Base-by-base conservation (phyloP, 2,797 vertebrate species). In the Neosalanx taihuensis region DNA sequence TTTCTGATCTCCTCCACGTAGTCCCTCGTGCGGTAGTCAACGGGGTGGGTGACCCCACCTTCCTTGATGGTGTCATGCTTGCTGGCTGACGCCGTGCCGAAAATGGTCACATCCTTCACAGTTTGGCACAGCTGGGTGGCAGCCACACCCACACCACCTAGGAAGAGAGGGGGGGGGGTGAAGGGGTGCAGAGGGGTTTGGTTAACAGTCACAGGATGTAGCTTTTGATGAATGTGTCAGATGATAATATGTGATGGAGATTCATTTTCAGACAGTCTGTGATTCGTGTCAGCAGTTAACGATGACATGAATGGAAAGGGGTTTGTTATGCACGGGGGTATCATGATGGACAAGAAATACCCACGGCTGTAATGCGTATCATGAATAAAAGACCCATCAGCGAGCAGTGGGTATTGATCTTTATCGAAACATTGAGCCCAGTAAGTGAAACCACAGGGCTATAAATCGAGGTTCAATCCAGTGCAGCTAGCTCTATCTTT, bases 141-240 rank as follows among this genome's bases (percentile, higher is more conserved):
- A 33, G 96, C 96, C 41, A 93, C 92, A 6, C 96, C 96, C 65
- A 98, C 96, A 0, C 96, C 96, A 76, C 96, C 96, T 92, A 49
- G 69, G 61, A n/a, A 26, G 13, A 18, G 17, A 3, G 31, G 26
- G 29, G 10, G 20, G 26, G 6, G 23, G 10, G 20, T 23, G 6
- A 64, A 20, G 37, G 37, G 37, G 37, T 1, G 37, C 37, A 46
- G 12, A 41, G 41, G 41, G 41, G 41, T 12, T 46, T 46, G 41
- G 41, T 46, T 37, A 31, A 37, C 7, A 46, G 41, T 46, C 7
- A 46, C 41, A 46, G 41, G 41, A 12, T 46, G 41, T 46, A 12
- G 12, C 41, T 2, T 46, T 2, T 46, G 41, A 46, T 46, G 41
- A 9, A 18, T n/a, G 41, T 12, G 56, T 3, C 18, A 58, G 3